These are phyloP conservation scores for Carapus acus DNA, from an alignment of 2,797 vertebrate species.

Conservation along the genomic window DNA sequence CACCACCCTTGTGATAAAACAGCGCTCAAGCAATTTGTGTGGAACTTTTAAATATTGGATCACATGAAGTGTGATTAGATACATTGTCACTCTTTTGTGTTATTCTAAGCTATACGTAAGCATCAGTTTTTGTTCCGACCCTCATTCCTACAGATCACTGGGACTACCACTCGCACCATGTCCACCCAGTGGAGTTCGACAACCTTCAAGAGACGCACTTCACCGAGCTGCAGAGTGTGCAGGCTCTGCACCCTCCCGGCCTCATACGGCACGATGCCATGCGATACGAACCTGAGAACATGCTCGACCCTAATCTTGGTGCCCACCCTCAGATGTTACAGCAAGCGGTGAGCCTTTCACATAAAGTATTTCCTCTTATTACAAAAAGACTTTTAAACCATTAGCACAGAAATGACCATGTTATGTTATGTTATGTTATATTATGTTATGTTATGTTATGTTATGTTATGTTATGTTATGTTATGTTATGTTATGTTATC, in stretches of 20 bases:
- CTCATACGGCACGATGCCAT: constrained; percentile 83
- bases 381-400: too few relatives aligned
- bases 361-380: too few relatives aligned
- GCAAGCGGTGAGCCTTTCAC: constrained; percentile 61
- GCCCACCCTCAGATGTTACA: constrained; percentile 69
- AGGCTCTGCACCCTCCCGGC: constrained; percentile 82
- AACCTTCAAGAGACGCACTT: constrained; percentile 88
- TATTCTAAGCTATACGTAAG: too few relatives aligned
- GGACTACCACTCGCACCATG: constrained; percentile 86
- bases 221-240: constrained; percentile 95
- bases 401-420: neutral
- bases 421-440: too few relatives aligned
- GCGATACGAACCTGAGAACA: constrained; percentile 84
- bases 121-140: neutral
- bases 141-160: constrained; percentile 80
- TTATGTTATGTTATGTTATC: too few relatives aligned
- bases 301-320: constrained; percentile 81
- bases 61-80: too few relatives aligned
- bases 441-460: too few relatives aligned
- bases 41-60: too few relatives aligned
- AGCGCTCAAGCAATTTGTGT: too few relatives aligned
- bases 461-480: too few relatives aligned
- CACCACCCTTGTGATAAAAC: too few relatives aligned
- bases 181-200: constrained; percentile 85
- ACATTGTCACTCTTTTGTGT: too few relatives aligned